A percentile compares a stretch with the other conserved stretches of the same genome.
These are phyloP conservation scores for Girardinichthys multiradiatus DNA, from an alignment of 2,113 vertebrate species.

Conservation along the genomic window DNA sequence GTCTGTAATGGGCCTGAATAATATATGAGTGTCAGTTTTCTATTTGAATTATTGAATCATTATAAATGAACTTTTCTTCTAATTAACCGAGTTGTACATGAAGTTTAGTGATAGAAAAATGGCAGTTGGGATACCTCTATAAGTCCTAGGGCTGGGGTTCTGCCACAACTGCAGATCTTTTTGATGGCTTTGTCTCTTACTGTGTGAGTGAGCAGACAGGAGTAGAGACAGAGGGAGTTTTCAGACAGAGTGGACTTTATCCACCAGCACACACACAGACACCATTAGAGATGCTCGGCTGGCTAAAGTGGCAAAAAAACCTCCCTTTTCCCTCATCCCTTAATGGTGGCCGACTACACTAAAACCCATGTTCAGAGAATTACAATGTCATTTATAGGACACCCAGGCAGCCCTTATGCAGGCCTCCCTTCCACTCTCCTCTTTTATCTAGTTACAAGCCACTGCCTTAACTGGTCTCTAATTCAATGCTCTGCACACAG, in stretches of 20 bases:
- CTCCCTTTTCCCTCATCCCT: slow-evolving; percentile 63
- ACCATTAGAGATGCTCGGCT: slow-evolving; percentile 73
- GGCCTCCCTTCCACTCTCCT: slow-evolving; percentile 59
- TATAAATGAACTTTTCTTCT: not conserved
- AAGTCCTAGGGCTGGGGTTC: slow-evolving; percentile 43
- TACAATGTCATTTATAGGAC: slow-evolving; percentile 84
- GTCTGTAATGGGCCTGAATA: too few relatives aligned
- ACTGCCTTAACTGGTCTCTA: slow-evolving; percentile 71
- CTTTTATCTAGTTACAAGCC: slow-evolving; percentile 78
- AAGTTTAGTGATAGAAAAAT: slow-evolving; percentile 12
- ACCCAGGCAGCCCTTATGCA: slow-evolving; percentile 59
- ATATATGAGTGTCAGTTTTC: not conserved
- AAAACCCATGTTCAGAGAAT: slow-evolving; percentile 79
- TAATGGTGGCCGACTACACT: slow-evolving; percentile 75
- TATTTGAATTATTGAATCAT: not conserved
- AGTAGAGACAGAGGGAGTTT: slow-evolving; percentile 61
- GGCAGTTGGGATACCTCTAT: slow-evolving; percentile 29
- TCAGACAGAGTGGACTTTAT: slow-evolving; percentile 62
- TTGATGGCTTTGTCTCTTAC: slow-evolving; percentile 56
- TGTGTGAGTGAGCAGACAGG: slow-evolving; percentile 49
- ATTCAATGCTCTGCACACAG: slow-evolving; percentile 64
- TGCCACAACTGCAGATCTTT: slow-evolving; percentile 40
- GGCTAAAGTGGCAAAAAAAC: slow-evolving; percentile 72
- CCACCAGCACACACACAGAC: slow-evolving; percentile 49
- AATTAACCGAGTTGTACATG: not conserved